Evolutionary conservation across 2,797 vertebrate genomes (phyloP).

Genomic region (Brotula barbata): DNA sequence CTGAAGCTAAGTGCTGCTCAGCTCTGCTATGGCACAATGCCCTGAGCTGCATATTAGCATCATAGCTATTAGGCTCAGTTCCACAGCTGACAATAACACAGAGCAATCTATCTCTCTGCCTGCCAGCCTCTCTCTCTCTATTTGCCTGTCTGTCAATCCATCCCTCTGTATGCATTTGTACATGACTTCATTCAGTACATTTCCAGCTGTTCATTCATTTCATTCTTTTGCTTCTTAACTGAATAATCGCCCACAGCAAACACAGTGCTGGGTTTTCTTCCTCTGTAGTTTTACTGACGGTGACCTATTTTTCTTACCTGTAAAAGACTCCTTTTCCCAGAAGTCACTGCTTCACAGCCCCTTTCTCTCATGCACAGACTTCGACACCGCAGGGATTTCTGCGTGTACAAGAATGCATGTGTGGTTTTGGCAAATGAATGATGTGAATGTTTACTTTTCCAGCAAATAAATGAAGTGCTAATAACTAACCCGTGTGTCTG

Average conservation of each 20-base stretch:
- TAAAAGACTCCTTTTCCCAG: constrained; percentile 62
- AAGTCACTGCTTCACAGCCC: constrained; percentile 48
- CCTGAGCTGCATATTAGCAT: constrained; percentile 40
- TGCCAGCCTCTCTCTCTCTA: neutral
- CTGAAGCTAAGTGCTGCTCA: constrained; percentile 54
- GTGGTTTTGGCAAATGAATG: constrained; percentile 10
- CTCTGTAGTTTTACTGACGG: constrained; percentile 45
- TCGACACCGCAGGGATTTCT: constrained; percentile 7
- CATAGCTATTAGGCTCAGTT: constrained; percentile 10
- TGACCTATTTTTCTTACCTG: constrained; percentile 66
- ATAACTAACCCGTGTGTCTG: constrained; percentile 6
- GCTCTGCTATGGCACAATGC: constrained; percentile 44
- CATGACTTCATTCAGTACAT: constrained; percentile 30
- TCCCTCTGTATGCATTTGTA: constrained; percentile 7
- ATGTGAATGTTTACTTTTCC: constrained; percentile 14
- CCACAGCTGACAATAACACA: neutral
- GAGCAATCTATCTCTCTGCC: neutral
- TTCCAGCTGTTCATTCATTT: constrained; percentile 31
- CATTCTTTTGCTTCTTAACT: constrained; percentile 28
- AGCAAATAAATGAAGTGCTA: constrained; percentile 21
- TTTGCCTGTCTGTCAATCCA: neutral
- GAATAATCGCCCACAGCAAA: constrained; percentile 30
- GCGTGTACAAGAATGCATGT: constrained; percentile 6
- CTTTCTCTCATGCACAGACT: constrained; percentile 32
- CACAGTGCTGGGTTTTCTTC: constrained; percentile 39